A percentile compares a stretch with the other conserved stretches of the same genome.
Conservation (phyloP, 2,888 invertebrate species). For the Calameuta filiformis region DNA sequence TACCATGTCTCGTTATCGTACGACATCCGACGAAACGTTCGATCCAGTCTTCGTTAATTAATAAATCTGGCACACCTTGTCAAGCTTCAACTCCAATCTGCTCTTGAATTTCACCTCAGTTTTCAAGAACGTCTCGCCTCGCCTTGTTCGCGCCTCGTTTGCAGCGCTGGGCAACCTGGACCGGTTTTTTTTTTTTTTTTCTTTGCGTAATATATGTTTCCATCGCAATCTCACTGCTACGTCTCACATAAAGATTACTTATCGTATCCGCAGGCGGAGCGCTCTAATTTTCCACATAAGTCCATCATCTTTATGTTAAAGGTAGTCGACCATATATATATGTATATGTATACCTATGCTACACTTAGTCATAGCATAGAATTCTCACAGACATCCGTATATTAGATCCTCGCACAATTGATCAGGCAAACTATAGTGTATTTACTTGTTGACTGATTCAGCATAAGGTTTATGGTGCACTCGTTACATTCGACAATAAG, state of each 20-base stretch:
- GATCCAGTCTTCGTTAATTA: neutral
- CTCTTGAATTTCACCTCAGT: neutral
- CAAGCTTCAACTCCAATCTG: neutral
- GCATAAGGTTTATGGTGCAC: neutral
- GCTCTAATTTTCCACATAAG: neutral
- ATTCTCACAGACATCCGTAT: neutral
- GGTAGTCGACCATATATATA: neutral
- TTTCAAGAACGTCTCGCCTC: neutral
- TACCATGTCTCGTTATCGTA: neutral
- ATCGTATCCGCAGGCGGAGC: neutral
- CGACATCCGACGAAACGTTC: neutral
- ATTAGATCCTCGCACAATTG: neutral
- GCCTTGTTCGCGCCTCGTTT: neutral
- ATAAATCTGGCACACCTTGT: neutral
- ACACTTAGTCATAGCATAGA: no score
- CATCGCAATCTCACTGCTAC: neutral
- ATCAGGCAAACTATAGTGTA: neutral
- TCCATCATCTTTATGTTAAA: neutral
- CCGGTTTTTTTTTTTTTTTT: slow-evolving; percentile 12
- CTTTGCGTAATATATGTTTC: neutral
- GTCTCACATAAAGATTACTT: neutral
- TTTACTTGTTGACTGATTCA: neutral
- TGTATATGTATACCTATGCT: neutral
- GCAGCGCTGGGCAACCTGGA: neutral
- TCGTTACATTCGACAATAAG: neutral